Conservation (phyloP, 2,888 invertebrate species). For the Nomada hirtipes region DNA sequence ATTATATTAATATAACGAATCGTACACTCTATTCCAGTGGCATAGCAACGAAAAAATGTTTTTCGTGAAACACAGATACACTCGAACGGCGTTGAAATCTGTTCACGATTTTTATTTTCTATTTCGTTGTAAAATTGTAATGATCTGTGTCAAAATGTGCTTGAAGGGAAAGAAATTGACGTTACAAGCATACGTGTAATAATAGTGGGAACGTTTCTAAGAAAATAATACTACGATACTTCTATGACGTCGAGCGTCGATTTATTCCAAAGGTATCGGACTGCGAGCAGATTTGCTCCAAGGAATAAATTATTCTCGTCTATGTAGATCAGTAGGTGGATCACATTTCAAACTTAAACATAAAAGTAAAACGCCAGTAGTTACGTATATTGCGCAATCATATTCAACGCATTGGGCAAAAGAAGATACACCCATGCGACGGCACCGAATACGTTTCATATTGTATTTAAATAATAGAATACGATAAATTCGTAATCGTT, state of each 20-base stretch:
- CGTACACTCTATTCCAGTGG: slow-evolving; percentile 3
- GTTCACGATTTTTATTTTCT: not conserved
- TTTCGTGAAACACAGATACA: not conserved
- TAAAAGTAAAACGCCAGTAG: slow-evolving; percentile 26
- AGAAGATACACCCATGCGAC: slow-evolving; percentile 5
- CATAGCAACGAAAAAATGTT: not conserved
- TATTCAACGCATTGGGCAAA: slow-evolving; percentile 15
- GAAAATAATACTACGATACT: too few relatives aligned
- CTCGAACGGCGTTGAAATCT: slow-evolving; percentile 2
- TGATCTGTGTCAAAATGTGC: slow-evolving; percentile 3
- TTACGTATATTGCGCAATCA: slow-evolving; percentile 8
- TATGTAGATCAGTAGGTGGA: slow-evolving; percentile 31
- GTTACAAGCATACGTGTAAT: too few relatives aligned
- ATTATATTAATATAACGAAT: slow-evolving; percentile 1
- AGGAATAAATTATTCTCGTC: slow-evolving; percentile 25
- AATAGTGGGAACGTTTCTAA: too few relatives aligned
- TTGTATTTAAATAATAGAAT: slow-evolving; percentile 60
- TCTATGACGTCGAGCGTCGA: slow-evolving; percentile 45
- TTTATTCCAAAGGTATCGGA: slow-evolving; percentile 25
- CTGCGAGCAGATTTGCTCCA: slow-evolving; percentile 7
- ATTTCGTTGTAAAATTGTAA: not conserved
- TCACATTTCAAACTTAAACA: not conserved
- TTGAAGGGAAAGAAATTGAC: slow-evolving; percentile 9
- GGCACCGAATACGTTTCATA: slow-evolving; percentile 44
- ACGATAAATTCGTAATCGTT: slow-evolving; percentile 65